phyloP scores from a whole-genome alignment of 2,888 invertebrate genomes.

The Nephrotoma flavescens region DNA sequence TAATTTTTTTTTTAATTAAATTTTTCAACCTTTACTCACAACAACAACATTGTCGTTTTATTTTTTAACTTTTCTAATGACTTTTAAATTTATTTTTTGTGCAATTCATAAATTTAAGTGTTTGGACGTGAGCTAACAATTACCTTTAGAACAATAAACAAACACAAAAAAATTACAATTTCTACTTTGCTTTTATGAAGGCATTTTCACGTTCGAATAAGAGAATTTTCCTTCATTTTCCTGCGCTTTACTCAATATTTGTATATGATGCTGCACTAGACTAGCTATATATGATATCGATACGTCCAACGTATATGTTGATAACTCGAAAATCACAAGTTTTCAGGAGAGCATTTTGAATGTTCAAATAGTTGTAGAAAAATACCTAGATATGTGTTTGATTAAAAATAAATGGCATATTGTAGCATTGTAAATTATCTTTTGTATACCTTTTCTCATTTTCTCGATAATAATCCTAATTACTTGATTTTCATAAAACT shows the following conservation, averaged over 20 bases:
- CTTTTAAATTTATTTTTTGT: background rate
- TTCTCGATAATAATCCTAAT: too few relatives aligned
- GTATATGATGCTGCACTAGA: background rate
- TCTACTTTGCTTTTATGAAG: background rate
- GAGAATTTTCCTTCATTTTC: background rate
- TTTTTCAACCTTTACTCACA: too few relatives aligned
- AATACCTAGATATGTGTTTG: too few relatives aligned
- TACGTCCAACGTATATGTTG: too few relatives aligned
- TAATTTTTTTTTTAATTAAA: too few relatives aligned
- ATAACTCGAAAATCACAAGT: too few relatives aligned
- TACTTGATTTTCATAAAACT: too few relatives aligned
- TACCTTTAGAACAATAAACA: background rate
- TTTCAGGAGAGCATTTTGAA: too few relatives aligned
- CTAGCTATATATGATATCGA: background rate
- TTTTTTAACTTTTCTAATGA: background rate
- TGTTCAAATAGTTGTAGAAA: too few relatives aligned
- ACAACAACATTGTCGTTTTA: background rate
- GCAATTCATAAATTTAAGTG: background rate
- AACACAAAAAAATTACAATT: background rate
- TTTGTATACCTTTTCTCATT: too few relatives aligned
- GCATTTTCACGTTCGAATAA: background rate
- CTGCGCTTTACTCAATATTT: background rate
- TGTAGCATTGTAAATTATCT: too few relatives aligned
- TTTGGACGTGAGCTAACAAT: conserved; percentile 3
- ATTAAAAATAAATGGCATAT: too few relatives aligned